Percentiles rank a stretch among this genome's conserved stretches.
Conservation (phyloP, 64 coral and sea anemone genomes). For the Stichodactyla mertensii region DNA sequence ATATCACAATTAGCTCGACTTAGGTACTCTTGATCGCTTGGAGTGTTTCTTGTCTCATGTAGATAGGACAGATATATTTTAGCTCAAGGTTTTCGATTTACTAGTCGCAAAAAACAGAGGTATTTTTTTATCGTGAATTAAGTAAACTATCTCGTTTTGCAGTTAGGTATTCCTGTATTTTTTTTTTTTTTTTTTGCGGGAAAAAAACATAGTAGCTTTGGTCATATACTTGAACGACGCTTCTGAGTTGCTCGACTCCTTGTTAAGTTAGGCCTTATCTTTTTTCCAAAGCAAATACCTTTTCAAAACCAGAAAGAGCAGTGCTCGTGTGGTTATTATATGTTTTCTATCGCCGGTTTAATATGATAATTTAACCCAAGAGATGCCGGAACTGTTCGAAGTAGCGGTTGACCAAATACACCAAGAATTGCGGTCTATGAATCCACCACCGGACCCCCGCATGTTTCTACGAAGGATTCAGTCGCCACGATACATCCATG, state of each 20-base stretch:
- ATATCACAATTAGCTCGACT: not conserved
- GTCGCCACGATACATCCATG: not conserved
- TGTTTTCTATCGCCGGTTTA: not conserved
- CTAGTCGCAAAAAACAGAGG: not conserved
- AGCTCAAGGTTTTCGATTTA: not conserved
- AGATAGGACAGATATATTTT: not conserved
- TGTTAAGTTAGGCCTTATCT: not conserved
- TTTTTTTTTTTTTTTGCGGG: not conserved
- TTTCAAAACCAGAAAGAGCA: not conserved
- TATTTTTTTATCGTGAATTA: not conserved
- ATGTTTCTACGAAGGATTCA: slow-evolving; percentile 6
- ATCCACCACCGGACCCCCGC: not conserved
- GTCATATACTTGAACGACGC: not conserved
- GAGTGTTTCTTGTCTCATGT: not conserved
- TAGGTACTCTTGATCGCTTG: not conserved
- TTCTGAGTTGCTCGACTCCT: not conserved
- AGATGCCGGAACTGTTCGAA: not conserved
- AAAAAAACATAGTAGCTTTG: not conserved
- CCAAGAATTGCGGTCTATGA: not conserved
- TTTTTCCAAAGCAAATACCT: not conserved
- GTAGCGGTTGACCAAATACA: slow-evolving; percentile 8
- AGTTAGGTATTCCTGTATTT: not conserved
- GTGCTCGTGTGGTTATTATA: not conserved
- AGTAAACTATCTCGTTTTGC: not conserved
- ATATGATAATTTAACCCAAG: not conserved